Evolutionary conservation across 2,888 invertebrate genomes (phyloP).

Genomic region (Pristionchus fissidentatus): DNA sequence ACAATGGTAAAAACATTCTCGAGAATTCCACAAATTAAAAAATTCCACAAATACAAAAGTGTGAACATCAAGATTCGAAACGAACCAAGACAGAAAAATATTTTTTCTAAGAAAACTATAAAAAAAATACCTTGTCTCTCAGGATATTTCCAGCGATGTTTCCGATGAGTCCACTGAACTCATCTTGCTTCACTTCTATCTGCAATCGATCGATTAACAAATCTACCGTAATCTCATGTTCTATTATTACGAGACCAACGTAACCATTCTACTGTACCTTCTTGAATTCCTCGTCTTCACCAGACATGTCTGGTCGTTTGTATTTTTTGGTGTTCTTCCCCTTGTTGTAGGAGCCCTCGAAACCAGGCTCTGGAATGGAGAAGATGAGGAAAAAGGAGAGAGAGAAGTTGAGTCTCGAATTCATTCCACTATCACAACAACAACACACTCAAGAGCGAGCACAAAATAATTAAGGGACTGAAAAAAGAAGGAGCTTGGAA

Average conservation of each 20-base stretch:
- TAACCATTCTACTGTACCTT: conserved; percentile 21
- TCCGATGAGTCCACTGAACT: conserved; percentile 73
- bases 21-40: neutral
- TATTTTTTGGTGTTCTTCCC: neutral
- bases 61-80: too few species aligned
- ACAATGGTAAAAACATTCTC: neutral
- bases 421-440: neutral
- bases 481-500: conserved; percentile 19
- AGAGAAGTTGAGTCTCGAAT: too few species aligned
- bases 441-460: conserved; percentile 11
- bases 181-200: conserved; percentile 62
- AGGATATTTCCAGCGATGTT: conserved; percentile 72
- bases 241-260: neutral
- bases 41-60: neutral
- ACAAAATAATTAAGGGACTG: neutral
- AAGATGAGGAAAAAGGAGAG: neutral
- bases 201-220: neutral
- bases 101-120: neutral
- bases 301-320: conserved; percentile 36
- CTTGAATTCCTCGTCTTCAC: conserved; percentile 50
- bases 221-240: neutral
- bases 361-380: neutral
- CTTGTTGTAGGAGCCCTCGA: conserved; percentile 19
- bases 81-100: neutral
- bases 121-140: conserved; percentile 63